Percentiles rank a stretch among this genome's conserved stretches.
phyloP scores from a whole-genome alignment of 2,888 invertebrate species.

The Yponomeuta plumbellus region DNA sequence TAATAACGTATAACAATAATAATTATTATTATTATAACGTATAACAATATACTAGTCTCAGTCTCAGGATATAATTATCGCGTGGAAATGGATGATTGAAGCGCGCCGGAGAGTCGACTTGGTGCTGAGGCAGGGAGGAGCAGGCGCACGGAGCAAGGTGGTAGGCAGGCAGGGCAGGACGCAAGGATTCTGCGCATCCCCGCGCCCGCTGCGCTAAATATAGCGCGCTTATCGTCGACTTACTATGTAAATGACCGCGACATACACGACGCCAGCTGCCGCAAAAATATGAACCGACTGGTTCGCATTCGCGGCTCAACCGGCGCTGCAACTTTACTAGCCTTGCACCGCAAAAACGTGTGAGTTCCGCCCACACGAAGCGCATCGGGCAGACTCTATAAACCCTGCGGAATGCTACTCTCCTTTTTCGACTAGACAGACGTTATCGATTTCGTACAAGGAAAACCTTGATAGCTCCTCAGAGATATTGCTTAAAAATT shows the following conservation, averaged over 20 bases:
- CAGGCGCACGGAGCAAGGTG: slow-evolving; percentile 9
- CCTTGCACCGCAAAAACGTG: slow-evolving; percentile 51
- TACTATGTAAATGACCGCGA: slow-evolving; percentile 74
- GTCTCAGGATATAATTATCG: not conserved
- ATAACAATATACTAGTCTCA: no score
- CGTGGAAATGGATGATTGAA: not conserved
- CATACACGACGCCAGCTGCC: slow-evolving; percentile 64
- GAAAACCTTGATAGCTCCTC: not conserved
- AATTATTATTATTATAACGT: no score
- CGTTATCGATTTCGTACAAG: not conserved
- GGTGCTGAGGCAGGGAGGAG: not conserved
- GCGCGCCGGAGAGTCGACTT: not conserved
- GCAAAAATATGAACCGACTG: slow-evolving; percentile 60
- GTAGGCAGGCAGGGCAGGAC: slow-evolving; percentile 1
- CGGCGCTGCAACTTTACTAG: slow-evolving; percentile 46
- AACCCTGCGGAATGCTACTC: slow-evolving; percentile 1
- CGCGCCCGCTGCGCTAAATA: slow-evolving; percentile 55
- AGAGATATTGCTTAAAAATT: not conserved
- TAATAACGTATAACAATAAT: no score
- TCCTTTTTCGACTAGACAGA: not conserved
- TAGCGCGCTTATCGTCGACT: slow-evolving; percentile 71
- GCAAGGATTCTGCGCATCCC: slow-evolving; percentile 41
- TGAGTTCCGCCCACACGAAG: slow-evolving; percentile 21
- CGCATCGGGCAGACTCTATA: not conserved
- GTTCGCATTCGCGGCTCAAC: slow-evolving; percentile 37